Conservation (phyloP, 1,140 invertebrate species). For the Hyles vespertilio region DNA sequence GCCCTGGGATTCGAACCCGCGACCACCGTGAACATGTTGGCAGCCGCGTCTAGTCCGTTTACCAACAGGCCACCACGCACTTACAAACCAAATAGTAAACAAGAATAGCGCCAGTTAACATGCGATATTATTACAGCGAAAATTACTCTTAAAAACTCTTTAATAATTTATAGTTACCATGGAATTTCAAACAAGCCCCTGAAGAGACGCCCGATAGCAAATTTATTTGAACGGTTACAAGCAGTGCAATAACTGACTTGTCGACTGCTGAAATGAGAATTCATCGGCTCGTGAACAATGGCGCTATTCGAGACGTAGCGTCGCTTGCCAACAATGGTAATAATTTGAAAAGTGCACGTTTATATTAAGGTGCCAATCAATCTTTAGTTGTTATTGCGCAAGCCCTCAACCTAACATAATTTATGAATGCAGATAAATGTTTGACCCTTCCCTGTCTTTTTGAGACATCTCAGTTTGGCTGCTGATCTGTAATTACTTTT, state of each 20-base stretch:
- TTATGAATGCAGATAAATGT: slow-evolving; percentile 33
- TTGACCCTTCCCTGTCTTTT: slow-evolving; percentile 16
- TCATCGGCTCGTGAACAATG: slow-evolving; percentile 39
- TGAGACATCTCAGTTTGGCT: slow-evolving; percentile 23
- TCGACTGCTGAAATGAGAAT: slow-evolving; percentile 24
- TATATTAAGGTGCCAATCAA: slow-evolving; percentile 42
- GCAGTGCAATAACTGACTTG: slow-evolving; percentile 15
- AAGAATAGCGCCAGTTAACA: too few species aligned
- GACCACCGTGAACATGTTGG: too few species aligned
- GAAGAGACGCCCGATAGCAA: too few species aligned
- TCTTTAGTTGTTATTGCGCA: slow-evolving; percentile 40
- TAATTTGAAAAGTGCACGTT: slow-evolving; percentile 38
- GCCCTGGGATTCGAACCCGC: too few species aligned
- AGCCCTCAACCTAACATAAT: slow-evolving; percentile 41
- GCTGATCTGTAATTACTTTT: slow-evolving; percentile 14
- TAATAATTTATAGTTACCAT: too few species aligned
- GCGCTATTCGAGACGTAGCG: slow-evolving; percentile 23
- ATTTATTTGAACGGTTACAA: too few species aligned
- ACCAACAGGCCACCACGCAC: too few species aligned
- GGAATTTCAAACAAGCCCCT: too few species aligned
- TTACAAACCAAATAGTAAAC: too few species aligned
- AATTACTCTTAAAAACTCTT: too few species aligned
- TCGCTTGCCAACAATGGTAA: slow-evolving; percentile 41
- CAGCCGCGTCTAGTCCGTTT: too few species aligned
- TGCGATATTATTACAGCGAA: too few species aligned